phyloP scores from a whole-genome alignment of 2,888 invertebrate genomes.

The Papilio protenor region DNA sequence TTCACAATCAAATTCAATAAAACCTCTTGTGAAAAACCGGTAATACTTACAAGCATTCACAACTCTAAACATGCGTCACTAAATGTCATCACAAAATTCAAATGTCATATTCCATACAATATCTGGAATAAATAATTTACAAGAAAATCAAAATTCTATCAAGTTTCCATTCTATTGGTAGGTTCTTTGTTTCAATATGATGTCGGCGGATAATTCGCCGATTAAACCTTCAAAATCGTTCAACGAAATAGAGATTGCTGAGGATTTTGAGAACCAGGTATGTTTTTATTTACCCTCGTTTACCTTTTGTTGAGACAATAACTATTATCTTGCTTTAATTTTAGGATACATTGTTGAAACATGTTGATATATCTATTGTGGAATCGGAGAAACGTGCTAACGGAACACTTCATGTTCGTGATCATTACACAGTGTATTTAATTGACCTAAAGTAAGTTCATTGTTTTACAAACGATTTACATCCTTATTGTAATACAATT shows the following conservation, averaged over 20 bases:
- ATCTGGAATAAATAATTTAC: constrained; percentile 31
- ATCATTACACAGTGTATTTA: constrained; percentile 91
- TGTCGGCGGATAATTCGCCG: constrained; percentile 54
- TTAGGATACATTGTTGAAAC: constrained; percentile 87
- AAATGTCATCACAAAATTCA: constrained; percentile 36
- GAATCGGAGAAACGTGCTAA: constrained; percentile 91
- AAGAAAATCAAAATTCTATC: constrained; percentile 35
- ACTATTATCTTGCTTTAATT: constrained; percentile 56
- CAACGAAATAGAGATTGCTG: constrained; percentile 66
- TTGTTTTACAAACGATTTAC: constrained; percentile 52
- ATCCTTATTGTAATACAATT: constrained; percentile 55
- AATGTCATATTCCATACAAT: constrained; percentile 37
- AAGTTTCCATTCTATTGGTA: constrained; percentile 32
- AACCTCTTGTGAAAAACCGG: neutral
- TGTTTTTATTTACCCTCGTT: constrained; percentile 60
- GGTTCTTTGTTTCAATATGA: constrained; percentile 46
- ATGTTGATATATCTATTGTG: constrained; percentile 89
- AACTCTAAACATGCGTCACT: neutral
- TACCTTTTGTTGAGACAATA: constrained; percentile 58
- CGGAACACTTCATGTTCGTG: constrained; percentile 89
- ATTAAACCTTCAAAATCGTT: constrained; percentile 64
- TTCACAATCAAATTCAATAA: neutral
- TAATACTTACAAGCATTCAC: neutral
- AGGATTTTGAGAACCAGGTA: constrained; percentile 76
- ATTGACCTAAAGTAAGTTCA: constrained; percentile 89